A percentile compares a stretch with the other conserved stretches of the same genome.
These are phyloP conservation scores for Fragum sueziense DNA, from an alignment of 2,888 invertebrate genomes.

Conservation along the genomic window DNA sequence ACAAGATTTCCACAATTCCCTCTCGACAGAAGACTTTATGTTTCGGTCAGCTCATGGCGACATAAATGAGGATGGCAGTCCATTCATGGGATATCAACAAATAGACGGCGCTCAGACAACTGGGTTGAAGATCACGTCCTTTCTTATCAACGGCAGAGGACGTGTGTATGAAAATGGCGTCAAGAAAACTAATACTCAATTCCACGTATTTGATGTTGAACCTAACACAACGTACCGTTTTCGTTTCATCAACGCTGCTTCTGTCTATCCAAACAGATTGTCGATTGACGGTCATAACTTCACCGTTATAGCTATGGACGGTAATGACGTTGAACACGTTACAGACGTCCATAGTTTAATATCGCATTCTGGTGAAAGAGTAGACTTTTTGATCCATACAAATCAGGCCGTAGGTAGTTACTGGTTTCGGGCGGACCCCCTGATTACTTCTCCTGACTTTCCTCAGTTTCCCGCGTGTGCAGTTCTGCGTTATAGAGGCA, in stretches of 20 bases:
- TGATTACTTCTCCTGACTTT: slow-evolving; percentile 54
- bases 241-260: slow-evolving; percentile 66
- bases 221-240: slow-evolving; percentile 57
- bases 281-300: slow-evolving; percentile 69
- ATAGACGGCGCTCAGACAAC: slow-evolving; percentile 39
- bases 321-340: slow-evolving; percentile 60
- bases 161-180: slow-evolving; percentile 42
- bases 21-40: neutral
- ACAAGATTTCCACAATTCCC: slow-evolving; percentile 61
- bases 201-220: slow-evolving; percentile 54
- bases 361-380: slow-evolving; percentile 71
- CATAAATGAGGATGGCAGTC: slow-evolving; percentile 11
- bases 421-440: slow-evolving; percentile 70
- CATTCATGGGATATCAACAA: neutral
- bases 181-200: slow-evolving; percentile 46
- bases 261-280: slow-evolving; percentile 62
- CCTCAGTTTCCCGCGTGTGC: slow-evolving; percentile 57
- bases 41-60: neutral
- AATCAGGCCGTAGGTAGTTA: slow-evolving; percentile 63
- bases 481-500: slow-evolving; percentile 49
- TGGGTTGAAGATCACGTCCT: slow-evolving; percentile 43
- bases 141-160: slow-evolving; percentile 67
- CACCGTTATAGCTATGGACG: slow-evolving; percentile 68
- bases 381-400: slow-evolving; percentile 69
- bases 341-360: slow-evolving; percentile 60